Conservation (phyloP, 2,797 vertebrate genomes). For the Characodon lateralis region DNA sequence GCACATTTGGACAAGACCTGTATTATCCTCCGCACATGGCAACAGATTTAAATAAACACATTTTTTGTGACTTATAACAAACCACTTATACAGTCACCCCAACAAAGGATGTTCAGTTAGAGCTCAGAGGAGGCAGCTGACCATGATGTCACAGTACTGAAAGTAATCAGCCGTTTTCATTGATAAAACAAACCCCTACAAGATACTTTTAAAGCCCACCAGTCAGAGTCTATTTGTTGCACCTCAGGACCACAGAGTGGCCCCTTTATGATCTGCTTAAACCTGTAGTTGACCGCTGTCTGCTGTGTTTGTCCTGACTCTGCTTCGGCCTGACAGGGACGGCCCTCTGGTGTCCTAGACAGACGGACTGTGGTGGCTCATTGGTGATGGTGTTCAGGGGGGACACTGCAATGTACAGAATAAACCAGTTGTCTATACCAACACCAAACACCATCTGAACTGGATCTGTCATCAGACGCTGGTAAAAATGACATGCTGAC, state of each 20-base stretch:
- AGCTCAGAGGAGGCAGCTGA: slow-evolving; percentile 36
- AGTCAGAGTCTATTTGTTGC: not conserved
- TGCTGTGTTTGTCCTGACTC: slow-evolving; percentile 1
- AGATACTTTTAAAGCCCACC: not conserved
- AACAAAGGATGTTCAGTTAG: slow-evolving; percentile 19
- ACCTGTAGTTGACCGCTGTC: not conserved
- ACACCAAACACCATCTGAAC: slow-evolving; percentile 80
- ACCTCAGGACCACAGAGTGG: not conserved
- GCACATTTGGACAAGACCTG: slow-evolving; percentile 36
- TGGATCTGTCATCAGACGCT: slow-evolving; percentile 89
- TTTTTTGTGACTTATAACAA: slow-evolving; percentile 27
- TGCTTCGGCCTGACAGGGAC: slow-evolving; percentile 83
- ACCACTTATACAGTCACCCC: slow-evolving; percentile 14
- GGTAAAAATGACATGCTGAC: slow-evolving; percentile 68
- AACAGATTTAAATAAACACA: slow-evolving; percentile 30
- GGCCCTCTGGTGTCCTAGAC: slow-evolving; percentile 83
- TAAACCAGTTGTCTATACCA: slow-evolving; percentile 85
- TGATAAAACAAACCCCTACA: not conserved
- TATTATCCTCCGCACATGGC: slow-evolving; percentile 33
- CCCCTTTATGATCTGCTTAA: not conserved
- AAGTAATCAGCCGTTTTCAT: slow-evolving; percentile 1
- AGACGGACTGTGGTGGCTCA: slow-evolving; percentile 85
- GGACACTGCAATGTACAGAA: slow-evolving; percentile 73
- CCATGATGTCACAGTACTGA: slow-evolving; percentile 20
- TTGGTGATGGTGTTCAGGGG: slow-evolving; percentile 86